Evolutionary conservation across 2,113 vertebrate species (phyloP).

Genomic region (Ancistrus triradiatus): DNA sequence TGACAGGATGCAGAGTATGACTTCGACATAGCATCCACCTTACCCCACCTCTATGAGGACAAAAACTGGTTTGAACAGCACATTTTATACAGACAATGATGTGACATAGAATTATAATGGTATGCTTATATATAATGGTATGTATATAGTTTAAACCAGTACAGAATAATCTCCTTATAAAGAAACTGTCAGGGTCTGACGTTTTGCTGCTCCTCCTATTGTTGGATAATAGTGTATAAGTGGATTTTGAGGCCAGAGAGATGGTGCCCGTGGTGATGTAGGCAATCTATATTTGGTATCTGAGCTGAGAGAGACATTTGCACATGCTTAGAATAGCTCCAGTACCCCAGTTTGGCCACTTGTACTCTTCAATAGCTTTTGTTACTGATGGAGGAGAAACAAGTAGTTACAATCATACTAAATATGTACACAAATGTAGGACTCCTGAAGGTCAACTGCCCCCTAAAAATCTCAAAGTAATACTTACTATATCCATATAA

Average conservation of each 20-base stretch:
- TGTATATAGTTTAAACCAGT: not conserved
- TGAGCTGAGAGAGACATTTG: slow-evolving; percentile 66
- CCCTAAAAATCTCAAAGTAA: no score
- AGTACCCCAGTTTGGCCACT: slow-evolving; percentile 70
- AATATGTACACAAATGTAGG: slow-evolving; percentile 2
- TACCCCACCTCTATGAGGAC: slow-evolving; percentile 38
- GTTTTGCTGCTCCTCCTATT: slow-evolving; percentile 41
- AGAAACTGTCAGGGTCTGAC: slow-evolving; percentile 6
- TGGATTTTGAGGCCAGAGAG: slow-evolving; percentile 61
- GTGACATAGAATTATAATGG: no score
- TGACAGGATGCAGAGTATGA: slow-evolving; percentile 61
- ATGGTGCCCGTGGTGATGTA: slow-evolving; percentile 57
- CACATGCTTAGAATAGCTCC: slow-evolving; percentile 66
- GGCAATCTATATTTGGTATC: slow-evolving; percentile 67
- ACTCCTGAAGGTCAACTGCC: slow-evolving; percentile 35
- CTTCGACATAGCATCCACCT: slow-evolving; percentile 54
- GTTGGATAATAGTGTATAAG: slow-evolving; percentile 63
- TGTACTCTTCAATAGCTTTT: slow-evolving; percentile 58
- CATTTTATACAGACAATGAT: slow-evolving; percentile 34
- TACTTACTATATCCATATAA: no score
- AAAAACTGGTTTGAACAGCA: slow-evolving; percentile 34
- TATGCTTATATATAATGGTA: no score
- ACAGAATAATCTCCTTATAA: slow-evolving; percentile 4
- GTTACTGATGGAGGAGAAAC: slow-evolving; percentile 55
- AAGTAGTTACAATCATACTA: slow-evolving; percentile 23